Conservation (phyloP, 1,140 invertebrate species). For the Sycobia sp. region DNA sequence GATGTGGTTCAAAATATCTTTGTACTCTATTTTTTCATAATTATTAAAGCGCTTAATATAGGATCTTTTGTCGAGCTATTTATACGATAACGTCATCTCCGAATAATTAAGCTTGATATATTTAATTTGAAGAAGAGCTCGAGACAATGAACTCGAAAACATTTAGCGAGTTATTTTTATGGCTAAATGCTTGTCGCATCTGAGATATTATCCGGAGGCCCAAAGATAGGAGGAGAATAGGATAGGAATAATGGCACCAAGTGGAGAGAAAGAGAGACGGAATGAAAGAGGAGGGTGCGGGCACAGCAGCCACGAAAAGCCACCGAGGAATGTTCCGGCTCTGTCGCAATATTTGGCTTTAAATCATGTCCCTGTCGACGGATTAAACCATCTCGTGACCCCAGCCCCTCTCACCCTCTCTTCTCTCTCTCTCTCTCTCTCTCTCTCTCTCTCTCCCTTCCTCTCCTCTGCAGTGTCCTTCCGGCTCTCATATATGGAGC, state of each 20-base stretch:
- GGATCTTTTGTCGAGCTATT: too few species aligned
- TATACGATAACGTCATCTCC: too few species aligned
- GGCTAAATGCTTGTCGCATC: constrained; percentile 22
- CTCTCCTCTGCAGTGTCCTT: neutral
- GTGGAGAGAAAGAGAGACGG: neutral
- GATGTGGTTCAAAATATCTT: too few species aligned
- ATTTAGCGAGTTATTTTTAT: constrained; percentile 33
- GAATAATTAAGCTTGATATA: too few species aligned
- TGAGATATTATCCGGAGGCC: constrained; percentile 27
- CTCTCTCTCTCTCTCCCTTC: neutral
- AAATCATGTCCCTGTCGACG: constrained; percentile 62
- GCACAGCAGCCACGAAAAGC: constrained; percentile 38
- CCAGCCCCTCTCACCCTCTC: neutral
- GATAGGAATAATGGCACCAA: neutral
- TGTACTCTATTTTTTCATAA: too few species aligned
- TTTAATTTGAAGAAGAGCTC: constrained; percentile 15
- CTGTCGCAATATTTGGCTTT: constrained; percentile 64
- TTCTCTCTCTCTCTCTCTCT: neutral
- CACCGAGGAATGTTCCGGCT: constrained; percentile 54
- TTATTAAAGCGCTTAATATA: too few species aligned
- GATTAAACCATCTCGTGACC: constrained; percentile 26
- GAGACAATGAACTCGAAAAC: neutral
- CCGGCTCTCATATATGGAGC: too few species aligned
- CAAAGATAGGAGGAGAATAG: constrained; percentile 30
- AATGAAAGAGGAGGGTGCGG: constrained; percentile 6